Percentiles rank a stretch among this genome's conserved stretches.
Conservation (phyloP, 2,113 vertebrate species). For the Pseudolaguvia tuberculata region DNA sequence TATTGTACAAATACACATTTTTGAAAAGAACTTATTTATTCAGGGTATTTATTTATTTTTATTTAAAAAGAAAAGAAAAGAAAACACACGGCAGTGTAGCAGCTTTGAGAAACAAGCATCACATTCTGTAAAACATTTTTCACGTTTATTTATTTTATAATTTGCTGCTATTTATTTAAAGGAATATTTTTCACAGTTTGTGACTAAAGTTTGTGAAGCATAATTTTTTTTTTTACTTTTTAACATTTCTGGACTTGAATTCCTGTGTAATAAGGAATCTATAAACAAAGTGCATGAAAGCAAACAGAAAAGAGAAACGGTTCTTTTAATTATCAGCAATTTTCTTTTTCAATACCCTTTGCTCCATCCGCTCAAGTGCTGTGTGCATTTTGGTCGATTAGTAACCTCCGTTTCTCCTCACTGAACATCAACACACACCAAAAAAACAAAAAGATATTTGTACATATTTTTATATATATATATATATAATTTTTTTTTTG, state of each 20-base stretch:
- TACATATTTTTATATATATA: too few species aligned
- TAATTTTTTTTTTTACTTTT: not conserved
- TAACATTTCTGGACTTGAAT: not conserved
- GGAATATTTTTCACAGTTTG: constrained; percentile 36
- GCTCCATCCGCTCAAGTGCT: not conserved
- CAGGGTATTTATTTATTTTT: constrained; percentile 5
- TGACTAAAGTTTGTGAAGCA: not conserved
- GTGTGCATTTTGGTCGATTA: constrained; percentile 25
- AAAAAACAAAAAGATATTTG: not conserved
- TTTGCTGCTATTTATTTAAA: constrained; percentile 9
- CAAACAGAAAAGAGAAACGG: not conserved
- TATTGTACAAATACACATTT: constrained; percentile 60
- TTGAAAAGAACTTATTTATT: constrained; percentile 36
- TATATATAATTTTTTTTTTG: too few species aligned
- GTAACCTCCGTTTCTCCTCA: not conserved
- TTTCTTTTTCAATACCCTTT: not conserved
- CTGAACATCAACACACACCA: not conserved
- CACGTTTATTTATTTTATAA: not conserved
- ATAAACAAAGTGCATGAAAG: constrained; percentile 14
- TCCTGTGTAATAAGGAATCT: not conserved
- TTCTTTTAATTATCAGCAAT: not conserved
- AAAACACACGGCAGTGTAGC: constrained; percentile 69
- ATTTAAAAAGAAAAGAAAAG: constrained; percentile 63
- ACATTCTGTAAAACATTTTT: constrained; percentile 54
- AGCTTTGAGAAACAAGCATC: constrained; percentile 59